Conservation (phyloP, 2,888 invertebrate genomes). For the Leistus spinibarbis region DNA sequence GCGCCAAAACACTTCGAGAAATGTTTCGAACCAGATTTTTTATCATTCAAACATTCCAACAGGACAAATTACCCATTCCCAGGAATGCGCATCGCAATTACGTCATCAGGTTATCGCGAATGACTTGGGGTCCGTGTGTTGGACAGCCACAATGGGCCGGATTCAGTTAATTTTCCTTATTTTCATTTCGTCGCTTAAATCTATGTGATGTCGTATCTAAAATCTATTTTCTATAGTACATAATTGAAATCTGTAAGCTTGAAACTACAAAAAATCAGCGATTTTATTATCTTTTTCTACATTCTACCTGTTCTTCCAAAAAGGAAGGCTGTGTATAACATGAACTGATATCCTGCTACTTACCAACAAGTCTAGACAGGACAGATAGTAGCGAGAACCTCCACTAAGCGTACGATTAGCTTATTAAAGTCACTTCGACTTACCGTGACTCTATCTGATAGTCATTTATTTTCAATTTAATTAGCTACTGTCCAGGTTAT, state of each 20-base stretch:
- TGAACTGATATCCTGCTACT: not conserved
- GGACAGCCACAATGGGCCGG: not conserved
- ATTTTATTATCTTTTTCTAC: not conserved
- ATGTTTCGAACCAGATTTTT: conserved; percentile 29
- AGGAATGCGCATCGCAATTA: conserved; percentile 31
- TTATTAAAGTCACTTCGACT: not conserved
- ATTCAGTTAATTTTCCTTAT: not conserved
- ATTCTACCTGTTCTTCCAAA: not conserved
- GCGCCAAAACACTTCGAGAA: conserved; percentile 35
- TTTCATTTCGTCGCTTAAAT: too few species aligned
- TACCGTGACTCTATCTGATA: not conserved
- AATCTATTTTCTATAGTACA: not conserved
- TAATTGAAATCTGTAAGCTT: not conserved
- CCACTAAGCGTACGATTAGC: not conserved
- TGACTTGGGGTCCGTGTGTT: not conserved
- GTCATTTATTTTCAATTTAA: not conserved
- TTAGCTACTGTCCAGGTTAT: not conserved
- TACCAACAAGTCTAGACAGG: not conserved
- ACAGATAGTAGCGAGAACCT: not conserved
- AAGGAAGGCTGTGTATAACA: not conserved
- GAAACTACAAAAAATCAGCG: not conserved
- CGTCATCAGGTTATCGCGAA: conserved; percentile 31
- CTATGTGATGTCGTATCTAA: too few species aligned
- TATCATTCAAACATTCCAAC: conserved; percentile 14
- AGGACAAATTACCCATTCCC: conserved; percentile 31